Base-by-base conservation (phyloP, 2,888 invertebrate genomes). In the Elysia crispata region DNA sequence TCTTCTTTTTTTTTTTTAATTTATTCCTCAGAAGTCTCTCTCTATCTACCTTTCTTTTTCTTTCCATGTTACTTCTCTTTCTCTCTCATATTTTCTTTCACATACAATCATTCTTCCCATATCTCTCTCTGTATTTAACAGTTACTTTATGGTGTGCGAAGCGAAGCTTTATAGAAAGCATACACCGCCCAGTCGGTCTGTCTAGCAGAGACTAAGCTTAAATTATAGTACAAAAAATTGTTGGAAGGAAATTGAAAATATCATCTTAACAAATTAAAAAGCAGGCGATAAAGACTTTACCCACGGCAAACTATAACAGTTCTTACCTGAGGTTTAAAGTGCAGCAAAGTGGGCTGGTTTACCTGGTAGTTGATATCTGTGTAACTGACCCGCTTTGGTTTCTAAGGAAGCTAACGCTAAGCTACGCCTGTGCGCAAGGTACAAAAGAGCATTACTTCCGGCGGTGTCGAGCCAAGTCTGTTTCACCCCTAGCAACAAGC, bases 61-160 rank as follows among this genome's bases (percentile, higher is more conserved):
- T 69, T 23, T 30, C 70, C 30, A 25, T 69, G n/a, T n/a, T n/a
- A n/a, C n/a, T 31, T 28, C 33, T 62, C 76, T 76, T 23, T 18
- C 75, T 75, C 75, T 76, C 62, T 76, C 62, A 62, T 23, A 31
- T 1, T 76, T 50, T 62, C 31, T 76, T 64, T 76, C 31, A 31
- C 62, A 49, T 20, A 62, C 62, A 31, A 8, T 75, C 75, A 62
- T 18, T 75, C 75, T 75, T 15, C 60, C 75, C 60, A 3, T 75
- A 54, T 75, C 60, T 75, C 75, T 75, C 75, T 75, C 60, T 49
- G 28, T 72, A 41, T 50, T n/a, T 8, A 1, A 41, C 11, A 3
- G 41, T 6, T 41, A 41, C 5, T 41, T 11, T 3, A 11, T 41
- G 11, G 41, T 11, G 41, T 41, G 41, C 41, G 11, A 41, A 41